Evolutionary conservation across 2,797 vertebrate genomes (phyloP), one percentile per base, ranked within the genome.

Genomic region (Margarornis squamiger): DNA sequence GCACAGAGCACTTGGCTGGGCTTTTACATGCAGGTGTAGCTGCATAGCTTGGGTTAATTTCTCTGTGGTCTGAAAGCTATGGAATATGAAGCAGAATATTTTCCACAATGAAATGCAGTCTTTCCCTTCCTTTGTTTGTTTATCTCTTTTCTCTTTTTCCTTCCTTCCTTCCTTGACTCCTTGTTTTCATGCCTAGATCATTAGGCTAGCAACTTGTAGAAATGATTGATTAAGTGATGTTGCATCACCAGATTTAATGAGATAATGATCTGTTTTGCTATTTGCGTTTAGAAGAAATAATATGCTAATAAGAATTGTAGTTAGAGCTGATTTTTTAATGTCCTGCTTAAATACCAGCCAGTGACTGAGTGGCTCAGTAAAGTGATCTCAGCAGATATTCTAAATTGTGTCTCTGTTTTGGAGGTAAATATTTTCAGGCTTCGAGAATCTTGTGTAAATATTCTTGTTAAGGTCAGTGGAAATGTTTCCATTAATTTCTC

Each of bases 211-310:
- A 82, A 79, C 55, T 23, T 76, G 55, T 59, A 86, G 84, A 78
- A 94, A 49, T 2, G 10, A 91, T 88, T 91, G 83, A 89, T 84
- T 84, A 91, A 90, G 67, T 82, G 84, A 82, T 27, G 38, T 88
- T 95, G 55, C 88, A 71, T 90, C 84, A 84, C 79, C 43, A 79
- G 52, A 70, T 84, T 75, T 86, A 95, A 92, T 88, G 94, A 82
- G 80, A 36, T 79, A 94, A 94, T 90, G 83, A 93, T 89, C 77
- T 93, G 83, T 19, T 96, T 92, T 93, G 86, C 62, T 92, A 2
- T 76, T 88, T 93, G 67, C 85, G 63, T 88, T 96, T 41, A 46
- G 68, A 79, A 88, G 88, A 92, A 88, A 83, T 55, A 68, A 63
- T 74, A 67, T 43, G 67, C 71, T 88, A 93, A 86, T 77, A 85